These are phyloP conservation scores for Lagopus muta DNA, from an alignment of 2,113 vertebrate genomes.

Conservation along the genomic window DNA sequence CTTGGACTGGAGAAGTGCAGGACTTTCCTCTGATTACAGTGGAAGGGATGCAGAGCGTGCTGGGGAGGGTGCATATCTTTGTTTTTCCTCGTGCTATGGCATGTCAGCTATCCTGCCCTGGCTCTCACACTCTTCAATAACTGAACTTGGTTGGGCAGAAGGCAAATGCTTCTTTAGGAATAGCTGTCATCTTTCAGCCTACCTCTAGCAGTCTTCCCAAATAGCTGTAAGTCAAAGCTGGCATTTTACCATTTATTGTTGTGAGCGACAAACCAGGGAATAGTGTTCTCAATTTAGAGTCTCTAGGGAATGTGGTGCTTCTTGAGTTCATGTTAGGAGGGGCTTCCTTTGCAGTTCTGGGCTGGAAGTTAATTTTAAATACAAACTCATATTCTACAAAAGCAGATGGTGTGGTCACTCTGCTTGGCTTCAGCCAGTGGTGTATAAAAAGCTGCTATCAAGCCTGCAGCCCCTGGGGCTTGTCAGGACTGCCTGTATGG, in stretches of 20 bases:
- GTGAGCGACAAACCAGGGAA: neutral
- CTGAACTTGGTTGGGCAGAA: neutral
- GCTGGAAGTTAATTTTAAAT: neutral
- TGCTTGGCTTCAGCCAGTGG: neutral
- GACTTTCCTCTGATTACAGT: neutral
- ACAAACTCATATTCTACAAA: neutral
- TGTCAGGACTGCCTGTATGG: neutral
- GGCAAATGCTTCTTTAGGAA: neutral
- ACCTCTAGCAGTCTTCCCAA: neutral
- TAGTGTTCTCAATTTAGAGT: neutral
- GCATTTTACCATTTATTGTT: neutral
- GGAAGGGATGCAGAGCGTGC: neutral
- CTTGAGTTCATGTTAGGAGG: neutral
- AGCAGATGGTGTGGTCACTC: neutral
- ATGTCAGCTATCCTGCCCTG: neutral
- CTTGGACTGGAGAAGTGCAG: neutral
- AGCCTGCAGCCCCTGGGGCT: neutral
- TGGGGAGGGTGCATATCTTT: neutral
- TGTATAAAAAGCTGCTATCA: accelerated
- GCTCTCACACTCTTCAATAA: neutral
- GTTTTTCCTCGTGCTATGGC: neutral
- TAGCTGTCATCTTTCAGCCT: neutral
- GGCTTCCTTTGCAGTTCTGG: neutral
- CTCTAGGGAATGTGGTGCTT: neutral
- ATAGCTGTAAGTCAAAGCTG: neutral